These are phyloP conservation scores for Spodoptera picta DNA, from an alignment of 2,888 invertebrate genomes.

Conservation along the genomic window DNA sequence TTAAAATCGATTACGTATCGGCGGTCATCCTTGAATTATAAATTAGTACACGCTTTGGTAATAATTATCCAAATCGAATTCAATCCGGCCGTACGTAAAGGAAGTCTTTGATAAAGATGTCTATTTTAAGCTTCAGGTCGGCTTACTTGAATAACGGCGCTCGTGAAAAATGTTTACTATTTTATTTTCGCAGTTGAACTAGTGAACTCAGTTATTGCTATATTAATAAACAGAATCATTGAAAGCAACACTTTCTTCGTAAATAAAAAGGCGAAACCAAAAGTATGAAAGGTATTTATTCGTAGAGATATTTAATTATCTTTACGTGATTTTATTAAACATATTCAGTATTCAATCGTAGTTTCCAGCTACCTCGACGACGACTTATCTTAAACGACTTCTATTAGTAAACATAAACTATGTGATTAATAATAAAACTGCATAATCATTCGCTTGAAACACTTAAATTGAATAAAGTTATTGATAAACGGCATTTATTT, in stretches of 20 bases:
- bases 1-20: conserved; percentile 60
- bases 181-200: conserved; percentile 8
- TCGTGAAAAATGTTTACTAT: conserved; percentile 59
- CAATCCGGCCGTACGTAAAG: conserved; percentile 69
- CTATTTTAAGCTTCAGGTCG: conserved; percentile 72
- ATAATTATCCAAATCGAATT: conserved; percentile 73
- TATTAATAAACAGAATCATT: neutral
- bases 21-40: conserved; percentile 64
- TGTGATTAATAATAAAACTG: conserved; percentile 9
- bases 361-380: too few species aligned
- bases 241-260: neutral
- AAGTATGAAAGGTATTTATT: too few species aligned
- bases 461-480: conserved; percentile 1
- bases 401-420: neutral
- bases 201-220: neutral
- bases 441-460: conserved; percentile 1
- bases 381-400: too few species aligned
- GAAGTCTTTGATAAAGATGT: conserved; percentile 79
- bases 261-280: too few species aligned
- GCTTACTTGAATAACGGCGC: conserved; percentile 56
- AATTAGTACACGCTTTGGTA: conserved; percentile 64
- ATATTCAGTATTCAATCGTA: too few species aligned
- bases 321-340: too few species aligned
- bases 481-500: conserved; percentile 2
- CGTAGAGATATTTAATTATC: too few species aligned